These are phyloP conservation scores for Nebria salina DNA, from an alignment of 2,888 invertebrate species.

Conservation along the genomic window DNA sequence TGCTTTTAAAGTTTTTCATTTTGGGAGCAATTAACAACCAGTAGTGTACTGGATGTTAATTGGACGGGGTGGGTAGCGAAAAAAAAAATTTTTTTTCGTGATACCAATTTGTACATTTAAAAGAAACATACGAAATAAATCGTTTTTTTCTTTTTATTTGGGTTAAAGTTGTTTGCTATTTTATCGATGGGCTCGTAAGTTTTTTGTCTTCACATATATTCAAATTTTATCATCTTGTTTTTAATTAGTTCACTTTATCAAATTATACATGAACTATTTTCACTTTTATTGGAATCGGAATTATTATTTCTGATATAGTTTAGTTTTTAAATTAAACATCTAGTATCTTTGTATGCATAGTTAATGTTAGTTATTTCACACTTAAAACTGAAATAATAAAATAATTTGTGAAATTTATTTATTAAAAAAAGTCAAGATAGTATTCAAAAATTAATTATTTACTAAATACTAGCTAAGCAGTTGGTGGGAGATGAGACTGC, in stretches of 20 bases:
- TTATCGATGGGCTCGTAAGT: neutral
- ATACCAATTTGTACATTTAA: neutral
- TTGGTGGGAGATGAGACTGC: neutral
- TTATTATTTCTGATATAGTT: neutral
- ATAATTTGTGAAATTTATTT: neutral
- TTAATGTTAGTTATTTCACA: neutral
- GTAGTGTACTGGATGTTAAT: neutral
- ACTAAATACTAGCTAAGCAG: neutral
- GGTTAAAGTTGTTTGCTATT: neutral
- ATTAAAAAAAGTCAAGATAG: neutral
- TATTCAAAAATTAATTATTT: neutral
- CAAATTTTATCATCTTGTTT: neutral
- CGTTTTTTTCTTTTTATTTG: neutral
- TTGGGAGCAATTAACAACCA: neutral
- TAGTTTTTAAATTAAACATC: neutral
- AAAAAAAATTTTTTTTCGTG: neutral
- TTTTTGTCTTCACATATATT: neutral
- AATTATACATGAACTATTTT: neutral
- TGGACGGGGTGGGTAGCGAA: neutral
- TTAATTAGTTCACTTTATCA: neutral
- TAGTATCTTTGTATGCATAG: neutral
- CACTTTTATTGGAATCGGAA: neutral
- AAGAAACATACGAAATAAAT: neutral
- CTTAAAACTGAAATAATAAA: neutral
- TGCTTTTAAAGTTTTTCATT: too few relatives aligned